These are phyloP conservation scores for Eupithecia tripunctaria DNA, from an alignment of 2,888 invertebrate genomes.

Conservation along the genomic window DNA sequence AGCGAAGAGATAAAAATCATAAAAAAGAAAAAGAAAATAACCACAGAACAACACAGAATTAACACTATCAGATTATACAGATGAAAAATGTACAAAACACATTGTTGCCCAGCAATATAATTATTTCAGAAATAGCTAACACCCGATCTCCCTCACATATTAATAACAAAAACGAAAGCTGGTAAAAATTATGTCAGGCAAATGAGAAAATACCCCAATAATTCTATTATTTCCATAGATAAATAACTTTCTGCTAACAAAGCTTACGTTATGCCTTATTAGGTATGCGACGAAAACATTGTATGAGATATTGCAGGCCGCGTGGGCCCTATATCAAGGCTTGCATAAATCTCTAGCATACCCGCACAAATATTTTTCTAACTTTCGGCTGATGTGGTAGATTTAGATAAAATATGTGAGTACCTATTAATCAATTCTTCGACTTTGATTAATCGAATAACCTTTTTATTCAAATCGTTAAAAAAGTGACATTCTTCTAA, in stretches of 20 bases:
- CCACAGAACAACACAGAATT: too few relatives aligned
- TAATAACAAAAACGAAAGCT: constrained; percentile 7
- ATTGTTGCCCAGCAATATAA: not conserved
- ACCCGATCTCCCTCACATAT: not conserved
- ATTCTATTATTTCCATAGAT: constrained; percentile 40
- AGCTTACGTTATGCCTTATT: constrained; percentile 76
- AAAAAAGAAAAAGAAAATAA: too few relatives aligned
- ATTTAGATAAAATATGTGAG: constrained; percentile 10
- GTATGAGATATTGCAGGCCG: constrained; percentile 64
- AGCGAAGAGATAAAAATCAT: too few relatives aligned
- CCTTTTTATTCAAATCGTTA: not conserved
- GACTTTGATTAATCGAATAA: not conserved
- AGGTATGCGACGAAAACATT: constrained; percentile 76
- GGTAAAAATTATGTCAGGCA: constrained; percentile 17
- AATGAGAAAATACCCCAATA: constrained; percentile 34
- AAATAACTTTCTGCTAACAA: constrained; percentile 59
- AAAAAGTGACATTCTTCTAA: not conserved
- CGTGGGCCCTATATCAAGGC: constrained; percentile 58
- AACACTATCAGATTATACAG: too few relatives aligned
- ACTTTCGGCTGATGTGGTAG: constrained; percentile 19
- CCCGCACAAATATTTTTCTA: constrained; percentile 38
- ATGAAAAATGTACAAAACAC: too few relatives aligned
- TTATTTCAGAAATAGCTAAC: not conserved
- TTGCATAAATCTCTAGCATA: constrained; percentile 33
- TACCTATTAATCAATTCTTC: not conserved